These are phyloP conservation scores for Otolemur crassicaudatus DNA, from an alignment of 2,797 vertebrate species.

Conservation along the genomic window DNA sequence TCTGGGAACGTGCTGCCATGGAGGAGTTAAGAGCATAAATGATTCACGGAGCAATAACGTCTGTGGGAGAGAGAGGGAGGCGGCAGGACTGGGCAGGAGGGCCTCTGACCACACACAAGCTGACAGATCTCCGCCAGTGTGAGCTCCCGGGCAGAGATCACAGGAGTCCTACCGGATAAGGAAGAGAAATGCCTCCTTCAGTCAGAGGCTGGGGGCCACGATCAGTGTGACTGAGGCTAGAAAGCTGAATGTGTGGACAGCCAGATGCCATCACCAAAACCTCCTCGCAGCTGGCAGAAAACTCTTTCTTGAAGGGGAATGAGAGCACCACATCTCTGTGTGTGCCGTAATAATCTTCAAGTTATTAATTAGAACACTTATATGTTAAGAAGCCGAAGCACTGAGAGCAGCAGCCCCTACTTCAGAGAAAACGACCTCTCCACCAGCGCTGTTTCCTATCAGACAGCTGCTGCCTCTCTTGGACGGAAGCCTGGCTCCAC, in stretches of 20 bases:
- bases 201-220: background rate
- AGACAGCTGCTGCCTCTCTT: accelerated
- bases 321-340: background rate
- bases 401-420: background rate
- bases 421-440: background rate
- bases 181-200: background rate
- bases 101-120: background rate
- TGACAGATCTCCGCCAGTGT: background rate
- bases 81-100: background rate
- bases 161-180: background rate
- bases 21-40: background rate
- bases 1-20: background rate
- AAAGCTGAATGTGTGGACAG: background rate
- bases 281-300: background rate
- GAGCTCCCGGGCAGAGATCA: background rate
- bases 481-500: background rate
- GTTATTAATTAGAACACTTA: background rate
- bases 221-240: background rate
- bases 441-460: background rate
- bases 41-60: background rate
- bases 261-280: background rate
- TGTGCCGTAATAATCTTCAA: background rate
- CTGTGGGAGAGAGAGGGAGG: background rate
- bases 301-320: conserved; percentile 9
- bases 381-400: background rate